Conservation (phyloP, 2,888 invertebrate species). For the Antheraea yamamai region DNA sequence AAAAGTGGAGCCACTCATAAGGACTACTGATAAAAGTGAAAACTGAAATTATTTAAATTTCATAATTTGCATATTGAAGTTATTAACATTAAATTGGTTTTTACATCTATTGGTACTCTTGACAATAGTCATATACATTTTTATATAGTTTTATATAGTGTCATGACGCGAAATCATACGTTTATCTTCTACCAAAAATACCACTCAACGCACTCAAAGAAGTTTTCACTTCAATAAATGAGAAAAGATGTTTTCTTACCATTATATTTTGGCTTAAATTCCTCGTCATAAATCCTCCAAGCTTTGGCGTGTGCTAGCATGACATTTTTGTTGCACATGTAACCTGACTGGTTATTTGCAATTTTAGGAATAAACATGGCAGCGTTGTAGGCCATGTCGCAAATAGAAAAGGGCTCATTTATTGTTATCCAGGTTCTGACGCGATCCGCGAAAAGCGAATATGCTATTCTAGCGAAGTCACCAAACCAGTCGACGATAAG, state of each 20-base stretch:
- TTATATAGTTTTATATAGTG: too few relatives aligned
- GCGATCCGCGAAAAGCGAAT: constrained; percentile 79
- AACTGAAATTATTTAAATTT: too few relatives aligned
- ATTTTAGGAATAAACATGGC: constrained; percentile 33
- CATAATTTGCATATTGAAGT: too few relatives aligned
- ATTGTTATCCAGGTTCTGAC: constrained; percentile 86
- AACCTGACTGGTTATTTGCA: background rate
- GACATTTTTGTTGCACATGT: constrained; percentile 82
- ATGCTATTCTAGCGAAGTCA: constrained; percentile 81
- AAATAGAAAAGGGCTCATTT: constrained; percentile 83
- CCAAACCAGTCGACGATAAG: constrained; percentile 80
- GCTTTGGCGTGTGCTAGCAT: constrained; percentile 85
- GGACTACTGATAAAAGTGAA: too few relatives aligned
- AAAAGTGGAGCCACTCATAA: too few relatives aligned
- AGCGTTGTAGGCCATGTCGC: constrained; percentile 62
- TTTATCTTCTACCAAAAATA: too few relatives aligned
- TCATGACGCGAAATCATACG: too few relatives aligned
- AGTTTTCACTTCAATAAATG: too few relatives aligned
- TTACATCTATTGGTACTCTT: too few relatives aligned
- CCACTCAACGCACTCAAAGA: too few relatives aligned
- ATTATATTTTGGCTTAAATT: constrained; percentile 72
- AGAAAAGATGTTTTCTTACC: constrained; percentile 48
- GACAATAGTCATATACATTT: too few relatives aligned
- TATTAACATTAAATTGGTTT: too few relatives aligned
- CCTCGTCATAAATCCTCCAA: constrained; percentile 80